Evolutionary conservation across 2,797 vertebrate species (phyloP).

Genomic region (Vultur gryphus): DNA sequence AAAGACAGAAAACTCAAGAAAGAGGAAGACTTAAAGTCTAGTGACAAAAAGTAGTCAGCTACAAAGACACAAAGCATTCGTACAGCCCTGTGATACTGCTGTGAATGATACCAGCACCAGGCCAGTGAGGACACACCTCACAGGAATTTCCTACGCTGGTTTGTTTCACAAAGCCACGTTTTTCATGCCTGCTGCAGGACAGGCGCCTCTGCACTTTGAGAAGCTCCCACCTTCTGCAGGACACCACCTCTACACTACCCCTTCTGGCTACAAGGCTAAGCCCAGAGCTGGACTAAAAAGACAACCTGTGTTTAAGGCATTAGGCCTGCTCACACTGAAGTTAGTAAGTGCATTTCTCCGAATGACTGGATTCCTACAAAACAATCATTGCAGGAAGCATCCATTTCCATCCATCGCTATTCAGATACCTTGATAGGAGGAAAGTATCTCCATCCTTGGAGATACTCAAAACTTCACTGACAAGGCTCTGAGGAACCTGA

Average conservation of each 20-base stretch:
- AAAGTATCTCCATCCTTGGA: not conserved
- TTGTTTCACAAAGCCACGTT: not conserved
- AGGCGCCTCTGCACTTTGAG: not conserved
- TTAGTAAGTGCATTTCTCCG: not conserved
- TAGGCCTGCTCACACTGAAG: not conserved
- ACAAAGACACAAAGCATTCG: not conserved
- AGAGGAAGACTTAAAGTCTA: not conserved
- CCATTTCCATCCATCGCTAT: not conserved
- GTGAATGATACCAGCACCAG: not conserved
- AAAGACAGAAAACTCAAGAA: not conserved
- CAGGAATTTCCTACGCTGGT: not conserved
- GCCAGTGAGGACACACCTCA: not conserved
- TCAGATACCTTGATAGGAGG: not conserved
- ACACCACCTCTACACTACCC: not conserved
- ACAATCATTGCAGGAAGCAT: not conserved
- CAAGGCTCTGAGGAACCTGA: not conserved
- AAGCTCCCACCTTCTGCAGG: not conserved
- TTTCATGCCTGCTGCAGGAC: not conserved
- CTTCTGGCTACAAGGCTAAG: not conserved
- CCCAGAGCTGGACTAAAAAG: not conserved
- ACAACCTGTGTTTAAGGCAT: not conserved
- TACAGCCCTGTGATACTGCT: not conserved
- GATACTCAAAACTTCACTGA: not conserved
- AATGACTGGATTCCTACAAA: not conserved
- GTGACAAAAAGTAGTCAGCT: not conserved